A percentile compares a stretch with the other conserved stretches of the same genome.
Evolutionary conservation across 2,113 vertebrate genomes (phyloP).

Genomic region (Poeciliopsis turrubarensis): DNA sequence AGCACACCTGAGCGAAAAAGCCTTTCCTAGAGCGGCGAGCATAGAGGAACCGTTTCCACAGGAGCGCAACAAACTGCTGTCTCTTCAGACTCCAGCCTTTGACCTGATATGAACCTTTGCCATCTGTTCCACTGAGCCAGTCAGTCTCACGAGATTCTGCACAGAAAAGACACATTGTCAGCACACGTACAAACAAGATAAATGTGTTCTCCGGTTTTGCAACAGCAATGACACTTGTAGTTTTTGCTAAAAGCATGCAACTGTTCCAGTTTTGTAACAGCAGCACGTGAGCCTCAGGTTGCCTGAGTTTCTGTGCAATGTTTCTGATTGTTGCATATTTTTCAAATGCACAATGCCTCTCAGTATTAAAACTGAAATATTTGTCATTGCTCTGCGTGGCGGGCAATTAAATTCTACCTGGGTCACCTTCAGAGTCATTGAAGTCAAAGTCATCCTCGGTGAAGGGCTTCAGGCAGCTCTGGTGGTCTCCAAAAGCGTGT

Average conservation of each 20-base stretch:
- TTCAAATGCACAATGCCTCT: constrained; percentile 1
- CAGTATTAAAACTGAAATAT: neutral
- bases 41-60: constrained; percentile 96
- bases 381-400: constrained; percentile 42
- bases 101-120: constrained; percentile 95
- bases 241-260: neutral
- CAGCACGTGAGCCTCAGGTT: neutral
- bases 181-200: constrained; percentile 5
- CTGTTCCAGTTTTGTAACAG: neutral
- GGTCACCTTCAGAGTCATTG: constrained; percentile 94
- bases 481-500: constrained; percentile 91
- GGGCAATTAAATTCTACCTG: constrained; percentile 78
- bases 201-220: neutral
- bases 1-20: constrained; percentile 92
- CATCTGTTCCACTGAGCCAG: constrained; percentile 91
- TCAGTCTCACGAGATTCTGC: constrained; percentile 96
- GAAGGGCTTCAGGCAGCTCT: constrained; percentile 95
- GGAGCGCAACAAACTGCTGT: constrained; percentile 95
- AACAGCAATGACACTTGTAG: neutral
- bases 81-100: constrained; percentile 95
- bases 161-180: constrained; percentile 26
- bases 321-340: neutral
- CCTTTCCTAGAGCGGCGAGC: constrained; percentile 94
- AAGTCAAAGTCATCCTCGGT: constrained; percentile 95
- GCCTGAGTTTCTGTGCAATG: neutral